phyloP scores from a whole-genome alignment of 2,888 invertebrate species.

The Drosophila imparisetae region DNA sequence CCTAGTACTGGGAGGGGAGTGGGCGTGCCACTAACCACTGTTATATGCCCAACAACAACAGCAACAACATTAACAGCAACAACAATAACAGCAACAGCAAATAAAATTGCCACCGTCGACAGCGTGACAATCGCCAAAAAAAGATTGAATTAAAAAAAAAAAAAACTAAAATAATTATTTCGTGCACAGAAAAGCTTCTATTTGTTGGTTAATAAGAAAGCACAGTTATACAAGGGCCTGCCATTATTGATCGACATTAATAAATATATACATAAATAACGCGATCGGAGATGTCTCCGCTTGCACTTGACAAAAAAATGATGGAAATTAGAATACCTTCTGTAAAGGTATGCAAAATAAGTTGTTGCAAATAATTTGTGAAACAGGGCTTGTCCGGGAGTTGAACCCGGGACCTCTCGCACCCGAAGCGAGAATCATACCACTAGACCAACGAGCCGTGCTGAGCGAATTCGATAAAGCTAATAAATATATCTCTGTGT shows the following conservation, averaged over 20 bases:
- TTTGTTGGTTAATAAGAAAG: background rate
- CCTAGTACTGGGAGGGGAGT: background rate
- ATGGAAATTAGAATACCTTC: no score
- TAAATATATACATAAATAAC: background rate
- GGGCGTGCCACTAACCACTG: background rate
- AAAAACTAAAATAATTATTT: background rate
- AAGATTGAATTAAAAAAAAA: background rate
- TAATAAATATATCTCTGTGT: background rate
- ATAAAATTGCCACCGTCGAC: background rate
- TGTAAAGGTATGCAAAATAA: background rate
- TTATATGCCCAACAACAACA: background rate
- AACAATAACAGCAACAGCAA: background rate
- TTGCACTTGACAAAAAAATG: background rate
- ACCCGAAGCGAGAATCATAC: slow-evolving; percentile 82
- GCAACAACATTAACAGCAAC: background rate
- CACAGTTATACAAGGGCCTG: background rate
- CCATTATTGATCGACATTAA: background rate
- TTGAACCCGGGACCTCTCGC: slow-evolving; percentile 83
- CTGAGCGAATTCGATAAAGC: fast-evolving
- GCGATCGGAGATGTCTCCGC: background rate
- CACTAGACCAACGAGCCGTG: slow-evolving; percentile 81
- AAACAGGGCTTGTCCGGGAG: slow-evolving; percentile 78
- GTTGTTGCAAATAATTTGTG: background rate
- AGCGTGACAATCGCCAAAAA: slow-evolving; percentile 3
- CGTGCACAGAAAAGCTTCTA: background rate